These are phyloP conservation scores for Plutella xylostella DNA, from an alignment of 2,888 invertebrate species.

Conservation along the genomic window DNA sequence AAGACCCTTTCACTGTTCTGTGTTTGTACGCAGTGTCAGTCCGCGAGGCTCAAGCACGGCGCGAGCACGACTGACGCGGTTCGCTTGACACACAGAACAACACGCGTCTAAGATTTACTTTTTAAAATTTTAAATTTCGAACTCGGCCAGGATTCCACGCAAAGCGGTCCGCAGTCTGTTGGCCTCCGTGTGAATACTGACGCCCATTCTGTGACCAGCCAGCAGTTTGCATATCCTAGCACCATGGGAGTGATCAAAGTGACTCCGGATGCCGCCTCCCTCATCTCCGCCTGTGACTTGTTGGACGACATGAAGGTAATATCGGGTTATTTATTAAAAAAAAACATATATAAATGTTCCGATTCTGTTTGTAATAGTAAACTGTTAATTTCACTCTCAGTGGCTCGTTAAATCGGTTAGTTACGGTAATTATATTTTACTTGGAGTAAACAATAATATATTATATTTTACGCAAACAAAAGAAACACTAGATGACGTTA, in stretches of 20 bases:
- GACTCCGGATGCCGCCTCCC: conserved; percentile 51
- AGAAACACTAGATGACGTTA: no score
- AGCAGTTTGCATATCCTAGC: conserved; percentile 4
- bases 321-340: no score
- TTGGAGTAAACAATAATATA: no score
- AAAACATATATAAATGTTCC: not conserved
- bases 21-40: conserved; percentile 41
- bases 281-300: conserved; percentile 58
- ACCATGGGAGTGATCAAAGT: conserved; percentile 62
- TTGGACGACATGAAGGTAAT: conserved; percentile 66
- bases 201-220: not conserved
- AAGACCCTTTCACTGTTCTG: conserved; percentile 65
- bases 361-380: no score
- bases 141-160: conserved; percentile 26
- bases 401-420: no score
- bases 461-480: no score
- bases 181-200: conserved; percentile 47
- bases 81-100: not conserved
- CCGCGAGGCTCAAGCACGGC: conserved; percentile 66
- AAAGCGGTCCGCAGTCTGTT: conserved; percentile 35
- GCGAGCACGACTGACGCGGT: conserved; percentile 58
- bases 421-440: no score
- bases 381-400: no score
- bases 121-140: no score
- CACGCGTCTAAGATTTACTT: no score